Evolutionary conservation across 2,888 invertebrate genomes (phyloP), one percentile per base, ranked within the genome.

Genomic region (Griposia aprilina): DNA sequence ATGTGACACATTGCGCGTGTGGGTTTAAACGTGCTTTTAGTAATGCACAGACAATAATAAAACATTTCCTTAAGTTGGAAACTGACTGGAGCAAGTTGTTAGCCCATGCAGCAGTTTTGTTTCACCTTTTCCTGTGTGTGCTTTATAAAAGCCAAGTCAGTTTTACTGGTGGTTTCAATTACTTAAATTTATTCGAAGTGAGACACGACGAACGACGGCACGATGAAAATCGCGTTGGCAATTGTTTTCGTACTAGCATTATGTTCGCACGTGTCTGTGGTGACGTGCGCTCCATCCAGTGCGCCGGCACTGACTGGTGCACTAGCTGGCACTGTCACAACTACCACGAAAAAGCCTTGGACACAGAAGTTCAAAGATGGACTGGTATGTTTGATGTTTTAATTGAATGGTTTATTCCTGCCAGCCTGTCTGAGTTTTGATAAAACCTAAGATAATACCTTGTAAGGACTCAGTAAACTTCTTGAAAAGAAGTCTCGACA

Each of bases 331-430:
- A 62, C 83, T 20, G 59, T 81, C 11, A 76, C 89, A 2, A 89
- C 91, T 1, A 92, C 92, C 4, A 92, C 93, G 0, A 79, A 82
- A 36, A 93, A 92, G 59, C 90, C 92, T 23, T 94, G 93, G 93
- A 88, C 91, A 0, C 84, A 88, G 67, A 94, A 91, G 85, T 65
- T 94, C 52, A 93, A 91, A 86, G 90, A 93, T 83, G 93, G 93
- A 76, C 86, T 94, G 91, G 93, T 94, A 81, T 57, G 93, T 93
- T 85, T 13, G 57, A 23, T 45, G 36, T 67, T 20, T 59, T 52
- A 36, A 45, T 57, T 77, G 13, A 30, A 48, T 1, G 0, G 45
- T 45, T 41, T 26, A 15, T 52, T 26, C 11, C 36, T 17, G 15
- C 5, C 23, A 5, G 6, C 5, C 23, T 8, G 6, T 20, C n/a